phyloP scores from a whole-genome alignment of 2,113 vertebrate species.

The Hymenochirus boettgeri region DNA sequence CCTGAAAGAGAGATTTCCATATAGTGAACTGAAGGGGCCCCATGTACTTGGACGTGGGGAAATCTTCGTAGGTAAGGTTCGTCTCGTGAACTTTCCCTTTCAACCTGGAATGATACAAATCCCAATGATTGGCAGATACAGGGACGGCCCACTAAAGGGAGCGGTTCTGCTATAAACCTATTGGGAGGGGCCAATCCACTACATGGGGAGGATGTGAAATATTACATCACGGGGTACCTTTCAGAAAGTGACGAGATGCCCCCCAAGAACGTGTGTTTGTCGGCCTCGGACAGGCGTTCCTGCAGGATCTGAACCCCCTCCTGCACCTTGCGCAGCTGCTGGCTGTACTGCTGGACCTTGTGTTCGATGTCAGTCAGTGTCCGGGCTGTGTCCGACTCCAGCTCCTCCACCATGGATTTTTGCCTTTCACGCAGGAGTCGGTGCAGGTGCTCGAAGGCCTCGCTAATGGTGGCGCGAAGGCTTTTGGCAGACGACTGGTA shows the following conservation, averaged over 20 bases:
- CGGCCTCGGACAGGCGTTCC: constrained; percentile 80
- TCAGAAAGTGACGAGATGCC: constrained; percentile 82
- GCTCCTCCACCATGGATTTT: constrained; percentile 95
- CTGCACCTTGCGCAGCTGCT: constrained; percentile 91
- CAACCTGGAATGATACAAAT: constrained; percentile 63
- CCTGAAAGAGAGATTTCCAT: constrained; percentile 96
- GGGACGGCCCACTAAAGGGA: too few relatives aligned
- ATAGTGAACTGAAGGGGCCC: constrained; percentile 95
- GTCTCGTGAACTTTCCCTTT: constrained; percentile 97
- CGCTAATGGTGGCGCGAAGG: constrained; percentile 83
- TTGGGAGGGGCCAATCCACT: too few relatives aligned
- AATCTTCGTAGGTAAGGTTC: constrained; percentile 93
- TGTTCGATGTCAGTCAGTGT: constrained; percentile 90
- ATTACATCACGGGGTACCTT: constrained; percentile 65
- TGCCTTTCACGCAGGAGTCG: constrained; percentile 91
- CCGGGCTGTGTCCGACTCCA: constrained; percentile 88
- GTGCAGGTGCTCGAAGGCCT: constrained; percentile 89
- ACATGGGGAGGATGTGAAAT: too few relatives aligned
- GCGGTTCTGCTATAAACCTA: too few relatives aligned
- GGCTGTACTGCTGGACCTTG: constrained; percentile 95
- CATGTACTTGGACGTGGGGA: constrained; percentile 96
- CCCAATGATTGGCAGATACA: neutral
- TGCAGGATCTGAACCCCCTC: constrained; percentile 94
- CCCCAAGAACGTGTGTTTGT: constrained; percentile 83
- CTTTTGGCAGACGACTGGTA: constrained; percentile 88